Conservation (phyloP, 2,888 invertebrate genomes). For the Lasioglossum lativentre region DNA sequence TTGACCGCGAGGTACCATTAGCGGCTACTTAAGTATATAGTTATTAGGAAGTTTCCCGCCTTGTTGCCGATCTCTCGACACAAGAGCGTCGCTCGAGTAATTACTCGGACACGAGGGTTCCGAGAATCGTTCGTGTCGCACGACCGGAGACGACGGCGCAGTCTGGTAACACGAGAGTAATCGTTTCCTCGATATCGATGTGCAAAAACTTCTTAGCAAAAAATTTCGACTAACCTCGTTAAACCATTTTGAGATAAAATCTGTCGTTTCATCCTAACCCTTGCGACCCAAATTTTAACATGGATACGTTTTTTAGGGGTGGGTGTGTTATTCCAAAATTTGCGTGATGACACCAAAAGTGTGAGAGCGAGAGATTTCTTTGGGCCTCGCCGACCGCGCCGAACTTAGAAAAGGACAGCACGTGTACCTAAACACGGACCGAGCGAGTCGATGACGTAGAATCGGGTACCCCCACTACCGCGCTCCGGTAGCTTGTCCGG, state of each 20-base stretch:
- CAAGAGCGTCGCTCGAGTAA: conserved; percentile 53
- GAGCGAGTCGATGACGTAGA: no score
- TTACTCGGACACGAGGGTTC: conserved; percentile 57
- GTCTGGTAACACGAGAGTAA: conserved; percentile 42
- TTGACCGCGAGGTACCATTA: conserved; percentile 55
- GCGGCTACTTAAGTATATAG: conserved; percentile 53
- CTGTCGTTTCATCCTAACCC: neutral
- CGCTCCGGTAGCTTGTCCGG: no score
- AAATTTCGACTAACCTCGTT: neutral
- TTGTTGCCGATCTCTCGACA: conserved; percentile 53
- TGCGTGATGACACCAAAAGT: no score
- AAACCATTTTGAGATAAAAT: neutral
- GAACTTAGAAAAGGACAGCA: no score
- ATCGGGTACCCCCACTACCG: no score
- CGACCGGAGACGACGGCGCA: neutral
- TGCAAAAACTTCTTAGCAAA: neutral
- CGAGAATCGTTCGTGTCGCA: conserved; percentile 44
- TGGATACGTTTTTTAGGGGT: no score
- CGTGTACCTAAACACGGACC: no score
- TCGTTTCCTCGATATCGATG: conserved; percentile 53
- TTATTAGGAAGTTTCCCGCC: conserved; percentile 60
- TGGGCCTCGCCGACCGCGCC: no score
- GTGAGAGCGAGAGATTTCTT: no score
- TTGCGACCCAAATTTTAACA: no score
- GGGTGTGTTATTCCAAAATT: no score